phyloP scores from a whole-genome alignment of 2,888 invertebrate genomes.

The Drosophila anomelani region DNA sequence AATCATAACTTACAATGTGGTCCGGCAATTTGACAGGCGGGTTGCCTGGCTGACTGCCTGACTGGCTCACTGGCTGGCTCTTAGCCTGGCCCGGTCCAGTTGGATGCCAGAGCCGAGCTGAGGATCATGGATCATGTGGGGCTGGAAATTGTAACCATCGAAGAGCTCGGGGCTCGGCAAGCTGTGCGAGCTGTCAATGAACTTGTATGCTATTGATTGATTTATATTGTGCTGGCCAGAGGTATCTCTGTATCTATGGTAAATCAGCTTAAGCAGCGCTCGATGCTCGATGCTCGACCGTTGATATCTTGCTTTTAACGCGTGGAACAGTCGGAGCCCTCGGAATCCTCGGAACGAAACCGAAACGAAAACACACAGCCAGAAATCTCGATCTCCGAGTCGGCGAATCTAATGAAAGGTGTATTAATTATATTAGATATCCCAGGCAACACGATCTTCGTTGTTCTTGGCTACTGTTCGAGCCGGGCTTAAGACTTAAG shows the following conservation, averaged over 20 bases:
- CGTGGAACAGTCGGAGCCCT: constrained; percentile 3
- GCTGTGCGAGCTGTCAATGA: constrained; percentile 83
- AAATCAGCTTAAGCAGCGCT: constrained; percentile 70
- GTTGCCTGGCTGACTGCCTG: constrained; percentile 46
- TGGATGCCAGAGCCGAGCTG: constrained; percentile 25
- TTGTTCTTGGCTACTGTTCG: constrained; percentile 51
- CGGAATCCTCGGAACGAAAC: constrained; percentile 14
- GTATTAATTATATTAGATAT: constrained; percentile 76
- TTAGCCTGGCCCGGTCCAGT: constrained; percentile 54
- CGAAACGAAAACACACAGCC: constrained; percentile 6
- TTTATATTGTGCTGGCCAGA: constrained; percentile 80
- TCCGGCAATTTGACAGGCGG: constrained; percentile 79
- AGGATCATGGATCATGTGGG: constrained; percentile 70
- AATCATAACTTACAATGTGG: constrained; percentile 82
- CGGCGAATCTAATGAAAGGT: constrained; percentile 56
- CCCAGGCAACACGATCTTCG: constrained; percentile 64
- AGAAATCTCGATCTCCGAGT: constrained; percentile 30
- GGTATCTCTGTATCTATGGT: constrained; percentile 54
- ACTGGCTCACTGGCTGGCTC: constrained; percentile 11
- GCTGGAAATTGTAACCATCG: constrained; percentile 48
- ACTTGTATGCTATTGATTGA: constrained; percentile 83
- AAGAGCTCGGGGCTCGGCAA: constrained; percentile 66
- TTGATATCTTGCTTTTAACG: constrained; percentile 54
- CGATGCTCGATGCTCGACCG: constrained; percentile 18
- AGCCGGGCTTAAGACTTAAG: constrained; percentile 4